Evolutionary conservation across 2,113 vertebrate species (phyloP).

Genomic region (Petroica traversi): DNA sequence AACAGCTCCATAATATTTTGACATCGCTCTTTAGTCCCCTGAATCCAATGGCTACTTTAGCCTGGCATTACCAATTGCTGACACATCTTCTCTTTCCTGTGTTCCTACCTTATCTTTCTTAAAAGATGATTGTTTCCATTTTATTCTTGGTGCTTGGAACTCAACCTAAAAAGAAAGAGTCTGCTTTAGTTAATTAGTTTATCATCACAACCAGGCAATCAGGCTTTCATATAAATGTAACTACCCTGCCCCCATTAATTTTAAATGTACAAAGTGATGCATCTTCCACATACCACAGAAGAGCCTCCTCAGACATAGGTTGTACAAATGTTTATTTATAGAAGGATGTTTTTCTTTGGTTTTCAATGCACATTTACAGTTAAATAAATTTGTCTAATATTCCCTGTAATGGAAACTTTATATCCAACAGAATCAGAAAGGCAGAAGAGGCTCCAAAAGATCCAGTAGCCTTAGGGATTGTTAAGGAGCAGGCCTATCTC

Average conservation of each 20-base stretch:
- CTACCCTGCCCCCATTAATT: background rate
- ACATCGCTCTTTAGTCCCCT: background rate
- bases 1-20: background rate
- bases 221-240: background rate
- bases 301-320: background rate
- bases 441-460: slow-evolving; percentile 42
- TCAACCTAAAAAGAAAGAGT: background rate
- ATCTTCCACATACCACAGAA: background rate
- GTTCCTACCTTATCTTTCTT: background rate
- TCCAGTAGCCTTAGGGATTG: background rate
- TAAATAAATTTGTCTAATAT: background rate
- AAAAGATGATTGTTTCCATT: background rate
- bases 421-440: slow-evolving; percentile 22
- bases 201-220: background rate
- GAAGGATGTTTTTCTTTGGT: background rate
- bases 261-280: background rate
- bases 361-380: background rate
- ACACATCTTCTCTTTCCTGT: background rate
- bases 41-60: background rate
- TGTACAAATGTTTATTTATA: background rate
- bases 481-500: slow-evolving; percentile 15
- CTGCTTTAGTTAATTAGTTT: background rate
- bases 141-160: background rate
- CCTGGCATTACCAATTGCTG: background rate
- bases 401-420: background rate